Conservation (phyloP, 2,888 invertebrate species). For the Nomada ruficornis region DNA sequence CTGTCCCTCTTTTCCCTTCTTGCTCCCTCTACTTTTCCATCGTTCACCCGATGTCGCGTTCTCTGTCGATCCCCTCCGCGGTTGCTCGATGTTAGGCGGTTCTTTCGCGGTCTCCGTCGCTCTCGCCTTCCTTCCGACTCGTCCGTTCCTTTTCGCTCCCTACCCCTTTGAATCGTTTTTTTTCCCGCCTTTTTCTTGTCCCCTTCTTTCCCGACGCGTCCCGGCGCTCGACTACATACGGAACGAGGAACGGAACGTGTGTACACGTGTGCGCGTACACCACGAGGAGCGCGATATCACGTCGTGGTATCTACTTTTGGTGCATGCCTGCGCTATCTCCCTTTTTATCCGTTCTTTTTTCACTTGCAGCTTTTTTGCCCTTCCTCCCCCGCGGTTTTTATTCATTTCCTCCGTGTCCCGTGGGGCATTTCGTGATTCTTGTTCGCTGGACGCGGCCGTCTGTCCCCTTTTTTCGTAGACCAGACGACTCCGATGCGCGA, state of each 20-base stretch:
- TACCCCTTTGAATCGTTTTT: constrained; percentile 28
- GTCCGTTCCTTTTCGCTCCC: constrained; percentile 27
- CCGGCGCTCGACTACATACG: constrained; percentile 7
- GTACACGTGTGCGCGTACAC: constrained; percentile 37
- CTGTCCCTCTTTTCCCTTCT: not conserved
- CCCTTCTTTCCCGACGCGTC: constrained; percentile 29
- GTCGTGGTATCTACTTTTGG: constrained; percentile 71
- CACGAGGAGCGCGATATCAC: constrained; percentile 63
- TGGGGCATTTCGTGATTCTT: not conserved
- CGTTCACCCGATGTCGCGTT: not conserved
- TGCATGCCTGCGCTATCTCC: constrained; percentile 70
- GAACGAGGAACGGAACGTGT: constrained; percentile 1
- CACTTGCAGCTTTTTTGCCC: constrained; percentile 12
- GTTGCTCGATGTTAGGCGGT: constrained; percentile 13
- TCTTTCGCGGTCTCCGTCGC: constrained; percentile 10
- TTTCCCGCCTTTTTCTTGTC: constrained; percentile 47
- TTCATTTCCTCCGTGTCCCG: not conserved
- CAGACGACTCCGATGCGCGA: constrained; percentile 21
- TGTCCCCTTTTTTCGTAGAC: not conserved
- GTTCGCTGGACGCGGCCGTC: not conserved
- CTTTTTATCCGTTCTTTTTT: not conserved
- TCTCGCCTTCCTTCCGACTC: not conserved
- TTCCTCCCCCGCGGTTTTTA: constrained; percentile 19
- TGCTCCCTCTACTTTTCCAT: constrained; percentile 9
- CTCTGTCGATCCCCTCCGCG: constrained; percentile 8